Evolutionary conservation across 2,797 vertebrate species (phyloP).

Genomic region (Pyrocephalus nanus): DNA sequence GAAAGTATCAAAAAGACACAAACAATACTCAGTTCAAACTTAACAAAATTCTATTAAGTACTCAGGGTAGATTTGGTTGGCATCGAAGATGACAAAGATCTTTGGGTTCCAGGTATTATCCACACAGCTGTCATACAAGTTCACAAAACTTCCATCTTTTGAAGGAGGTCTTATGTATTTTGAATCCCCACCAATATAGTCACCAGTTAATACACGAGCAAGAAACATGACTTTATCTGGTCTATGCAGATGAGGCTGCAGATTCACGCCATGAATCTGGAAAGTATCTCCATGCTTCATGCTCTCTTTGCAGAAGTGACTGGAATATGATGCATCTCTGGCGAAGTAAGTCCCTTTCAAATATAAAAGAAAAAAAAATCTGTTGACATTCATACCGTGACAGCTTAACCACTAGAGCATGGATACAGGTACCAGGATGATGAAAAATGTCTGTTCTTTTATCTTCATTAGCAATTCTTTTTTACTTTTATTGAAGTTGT

Average conservation of each 20-base stretch:
- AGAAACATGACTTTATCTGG: constrained; percentile 93
- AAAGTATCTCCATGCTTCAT: constrained; percentile 88
- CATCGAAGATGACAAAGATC: constrained; percentile 97
- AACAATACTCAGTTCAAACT: constrained; percentile 37
- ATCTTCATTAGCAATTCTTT: not conserved
- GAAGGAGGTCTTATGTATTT: constrained; percentile 92
- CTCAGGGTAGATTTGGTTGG: constrained; percentile 97
- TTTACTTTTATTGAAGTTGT: not conserved
- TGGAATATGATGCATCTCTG: constrained; percentile 91
- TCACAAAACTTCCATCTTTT: constrained; percentile 92
- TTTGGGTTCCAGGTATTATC: constrained; percentile 93
- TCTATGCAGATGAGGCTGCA: constrained; percentile 83
- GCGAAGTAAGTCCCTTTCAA: constrained; percentile 93
- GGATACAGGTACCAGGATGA: not conserved
- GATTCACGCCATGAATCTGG: constrained; percentile 87
- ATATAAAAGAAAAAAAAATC: not conserved
- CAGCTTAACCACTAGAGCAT: not conserved
- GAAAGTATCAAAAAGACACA: constrained; percentile 34
- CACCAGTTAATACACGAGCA: constrained; percentile 91
- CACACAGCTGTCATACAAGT: constrained; percentile 96
- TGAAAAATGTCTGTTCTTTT: not conserved
- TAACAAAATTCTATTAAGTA: constrained; percentile 95
- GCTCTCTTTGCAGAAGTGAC: constrained; percentile 92
- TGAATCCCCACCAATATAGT: constrained; percentile 88
- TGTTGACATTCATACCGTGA: not conserved